Evolutionary conservation across 2,797 vertebrate species (phyloP), one percentile per base, ranked within the genome.

Genomic region (Acanthopagrus latus): DNA sequence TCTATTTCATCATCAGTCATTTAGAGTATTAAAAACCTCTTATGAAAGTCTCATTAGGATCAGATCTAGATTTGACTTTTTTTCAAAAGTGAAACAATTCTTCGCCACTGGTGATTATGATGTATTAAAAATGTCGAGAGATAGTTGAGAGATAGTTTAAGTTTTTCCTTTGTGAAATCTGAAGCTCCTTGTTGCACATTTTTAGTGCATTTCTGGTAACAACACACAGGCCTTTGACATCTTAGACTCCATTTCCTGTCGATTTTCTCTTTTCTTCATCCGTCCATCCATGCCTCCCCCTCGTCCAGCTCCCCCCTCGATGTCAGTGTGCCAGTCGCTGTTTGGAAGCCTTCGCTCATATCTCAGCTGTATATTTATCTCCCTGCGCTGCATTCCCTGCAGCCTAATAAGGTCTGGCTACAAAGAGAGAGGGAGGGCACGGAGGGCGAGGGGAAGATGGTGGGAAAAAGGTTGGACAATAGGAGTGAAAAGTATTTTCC

Each of bases 351-450:
- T 60, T 91, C 84, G 18, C 87, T 92, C 83, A 64, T 85, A 90
- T 91, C 88, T 78, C 25, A 4, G 80, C 75, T 88, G 81, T 90
- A 90, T 93, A 92, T 93, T 93, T 93, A 92, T 94, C 87, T 88
- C 63, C 58, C 80, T 55, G 17, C 54, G 52, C 76, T 80, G 57
- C 79, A 78, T 66, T 85, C 78, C 64, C 66, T 58, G 64, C 77
- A 80, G 66, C 92, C 93, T 93, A 92, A 94, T 92, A 94, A 91
- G 93, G 93, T 71, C 82, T 78, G 70, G 74, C 56, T 63, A 48
- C 27, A 62, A 64, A n/a, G 60, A 63, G 69, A 65, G 72, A 57
- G 56, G 46, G 83, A 74, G 69, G 68, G 71, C 66, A 41, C 38
- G 41, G 65, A 71, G 80, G 64, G 74, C 18, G 29, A 74, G 27